Conservation (phyloP, 2,888 invertebrate species). For the Ypsolopha sequella region DNA sequence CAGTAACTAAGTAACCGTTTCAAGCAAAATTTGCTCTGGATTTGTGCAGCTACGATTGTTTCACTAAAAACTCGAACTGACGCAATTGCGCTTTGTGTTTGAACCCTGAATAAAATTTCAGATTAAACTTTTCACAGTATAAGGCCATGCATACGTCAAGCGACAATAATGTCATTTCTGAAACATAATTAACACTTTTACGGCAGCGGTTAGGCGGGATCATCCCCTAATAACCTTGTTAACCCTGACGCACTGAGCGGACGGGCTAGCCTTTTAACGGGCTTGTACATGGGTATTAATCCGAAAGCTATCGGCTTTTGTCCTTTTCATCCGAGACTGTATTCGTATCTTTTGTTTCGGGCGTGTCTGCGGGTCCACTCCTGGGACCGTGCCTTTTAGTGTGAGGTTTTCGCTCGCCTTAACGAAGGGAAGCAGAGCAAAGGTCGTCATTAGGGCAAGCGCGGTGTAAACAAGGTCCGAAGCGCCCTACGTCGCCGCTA, state of each 20-base stretch:
- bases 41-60: no score
- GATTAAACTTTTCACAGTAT: no score
- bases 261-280: conserved; percentile 68
- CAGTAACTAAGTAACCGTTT: conserved; percentile 17
- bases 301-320: conserved; percentile 64
- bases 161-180: conserved; percentile 48
- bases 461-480: conserved; percentile 70
- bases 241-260: conserved; percentile 62
- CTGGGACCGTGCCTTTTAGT: conserved; percentile 66
- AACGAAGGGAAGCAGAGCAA: conserved; percentile 71
- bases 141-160: conserved; percentile 16
- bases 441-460: conserved; percentile 73
- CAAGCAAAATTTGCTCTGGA: conserved; percentile 14
- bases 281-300: conserved; percentile 67
- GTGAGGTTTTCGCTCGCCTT: conserved; percentile 70
- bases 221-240: conserved; percentile 71
- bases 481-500: conserved; percentile 51
- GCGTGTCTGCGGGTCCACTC: conserved; percentile 55
- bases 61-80: no score
- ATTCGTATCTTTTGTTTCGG: conserved; percentile 43
- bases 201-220: conserved; percentile 63
- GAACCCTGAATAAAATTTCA: no score
- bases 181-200: conserved; percentile 69
- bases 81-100: no score
- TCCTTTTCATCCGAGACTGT: conserved; percentile 44